Conservation (phyloP, 1,140 invertebrate genomes). For the Elymnias hypermnestra region DNA sequence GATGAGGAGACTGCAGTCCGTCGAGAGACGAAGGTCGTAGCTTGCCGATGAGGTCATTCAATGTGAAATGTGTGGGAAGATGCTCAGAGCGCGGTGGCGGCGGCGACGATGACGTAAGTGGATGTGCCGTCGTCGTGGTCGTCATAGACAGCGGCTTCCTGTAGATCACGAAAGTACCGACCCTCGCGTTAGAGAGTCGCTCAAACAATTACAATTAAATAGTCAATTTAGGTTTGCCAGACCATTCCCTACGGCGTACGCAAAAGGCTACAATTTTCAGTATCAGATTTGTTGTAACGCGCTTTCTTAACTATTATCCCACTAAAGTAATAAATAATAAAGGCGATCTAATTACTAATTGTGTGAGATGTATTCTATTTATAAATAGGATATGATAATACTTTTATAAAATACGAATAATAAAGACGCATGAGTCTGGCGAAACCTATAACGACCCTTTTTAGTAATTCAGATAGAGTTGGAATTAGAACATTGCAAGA, state of each 20-base stretch:
- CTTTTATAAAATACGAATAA: too few relatives aligned
- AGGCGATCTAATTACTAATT: too few relatives aligned
- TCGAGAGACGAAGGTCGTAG: slow-evolving; percentile 71
- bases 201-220: slow-evolving; percentile 6
- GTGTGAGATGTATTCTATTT: too few relatives aligned
- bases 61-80: slow-evolving; percentile 70
- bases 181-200: slow-evolving; percentile 48
- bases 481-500: slow-evolving; percentile 39
- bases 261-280: too few relatives aligned
- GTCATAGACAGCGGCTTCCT: slow-evolving; percentile 75
- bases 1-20: slow-evolving; percentile 69
- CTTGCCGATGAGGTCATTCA: slow-evolving; percentile 72
- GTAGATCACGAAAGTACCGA: slow-evolving; percentile 34
- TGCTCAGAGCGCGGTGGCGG: slow-evolving; percentile 70
- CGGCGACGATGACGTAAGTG: slow-evolving; percentile 70
- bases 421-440: too few relatives aligned
- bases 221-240: slow-evolving; percentile 3
- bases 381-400: too few relatives aligned
- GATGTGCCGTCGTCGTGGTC: slow-evolving; percentile 74
- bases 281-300: not conserved
- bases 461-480: too few relatives aligned
- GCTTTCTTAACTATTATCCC: too few relatives aligned
- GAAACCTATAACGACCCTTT: not conserved
- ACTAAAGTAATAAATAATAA: too few relatives aligned
- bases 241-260: too few relatives aligned